These are phyloP conservation scores for Drosophila tristis DNA, from an alignment of 1,140 invertebrate species.

Conservation along the genomic window DNA sequence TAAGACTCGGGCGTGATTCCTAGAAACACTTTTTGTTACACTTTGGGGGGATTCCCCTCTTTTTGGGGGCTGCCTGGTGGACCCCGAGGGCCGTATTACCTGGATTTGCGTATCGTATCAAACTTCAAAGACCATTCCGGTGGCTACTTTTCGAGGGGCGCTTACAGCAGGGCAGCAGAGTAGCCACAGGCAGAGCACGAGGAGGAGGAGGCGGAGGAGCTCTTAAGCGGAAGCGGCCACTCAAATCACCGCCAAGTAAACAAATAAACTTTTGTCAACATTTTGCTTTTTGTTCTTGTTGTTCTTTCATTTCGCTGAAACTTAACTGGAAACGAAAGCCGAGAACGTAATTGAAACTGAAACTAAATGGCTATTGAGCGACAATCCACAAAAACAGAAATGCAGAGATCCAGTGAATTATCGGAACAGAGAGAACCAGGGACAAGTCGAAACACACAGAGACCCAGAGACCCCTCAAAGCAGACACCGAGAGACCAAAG, in stretches of 20 bases:
- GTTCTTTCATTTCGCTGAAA: slow-evolving; percentile 47
- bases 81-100: slow-evolving; percentile 28
- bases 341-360: slow-evolving; percentile 57
- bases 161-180: background rate
- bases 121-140: slow-evolving; percentile 49
- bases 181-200: background rate
- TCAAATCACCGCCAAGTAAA: slow-evolving; percentile 28
- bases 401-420: slow-evolving; percentile 18
- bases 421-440: slow-evolving; percentile 35
- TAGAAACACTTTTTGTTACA: slow-evolving; percentile 17
- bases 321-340: slow-evolving; percentile 59
- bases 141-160: background rate
- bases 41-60: too few species aligned
- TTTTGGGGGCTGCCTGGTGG: background rate
- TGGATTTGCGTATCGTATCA: slow-evolving; percentile 52
- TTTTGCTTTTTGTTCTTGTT: slow-evolving; percentile 41
- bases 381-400: slow-evolving; percentile 20
- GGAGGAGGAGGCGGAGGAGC: background rate
- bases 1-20: slow-evolving; percentile 14
- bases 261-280: slow-evolving; percentile 30
- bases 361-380: slow-evolving; percentile 44
- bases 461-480: slow-evolving; percentile 31
- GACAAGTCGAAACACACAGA: background rate
- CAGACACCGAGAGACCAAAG: slow-evolving; percentile 19
- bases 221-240: too few species aligned